phyloP scores from a whole-genome alignment of 2,797 vertebrate genomes.

The Danionella dracula region DNA sequence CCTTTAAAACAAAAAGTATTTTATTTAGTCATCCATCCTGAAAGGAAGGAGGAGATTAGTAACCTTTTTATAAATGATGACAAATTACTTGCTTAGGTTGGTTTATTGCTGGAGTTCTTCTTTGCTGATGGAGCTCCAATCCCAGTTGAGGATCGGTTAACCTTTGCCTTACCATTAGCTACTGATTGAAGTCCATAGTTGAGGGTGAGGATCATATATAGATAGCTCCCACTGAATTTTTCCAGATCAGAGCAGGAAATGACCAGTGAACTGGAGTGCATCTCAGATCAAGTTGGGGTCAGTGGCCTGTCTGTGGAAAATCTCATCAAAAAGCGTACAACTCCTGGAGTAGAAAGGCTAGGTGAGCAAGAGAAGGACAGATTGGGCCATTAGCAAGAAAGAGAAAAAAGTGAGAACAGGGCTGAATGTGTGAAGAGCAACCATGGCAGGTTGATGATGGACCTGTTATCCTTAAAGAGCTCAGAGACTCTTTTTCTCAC shows the following conservation, averaged over 20 bases:
- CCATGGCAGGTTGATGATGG: slow-evolving; percentile 34
- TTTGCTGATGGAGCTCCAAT: slow-evolving; percentile 23
- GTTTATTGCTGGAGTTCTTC: slow-evolving; percentile 39
- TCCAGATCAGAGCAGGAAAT: not conserved
- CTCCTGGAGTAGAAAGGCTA: not conserved
- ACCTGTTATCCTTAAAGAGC: slow-evolving; percentile 35
- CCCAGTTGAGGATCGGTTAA: slow-evolving; percentile 43
- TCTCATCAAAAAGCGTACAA: slow-evolving; percentile 9
- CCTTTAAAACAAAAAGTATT: slow-evolving; percentile 12
- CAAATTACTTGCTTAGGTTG: slow-evolving; percentile 33
- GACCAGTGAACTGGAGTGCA: slow-evolving; percentile 20
- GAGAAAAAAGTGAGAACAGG: not conserved
- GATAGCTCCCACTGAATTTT: not conserved
- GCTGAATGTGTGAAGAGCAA: slow-evolving; percentile 16
- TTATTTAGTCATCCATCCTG: slow-evolving; percentile 25
- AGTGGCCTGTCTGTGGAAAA: slow-evolving; percentile 18
- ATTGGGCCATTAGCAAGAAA: slow-evolving; percentile 21
- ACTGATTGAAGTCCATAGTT: slow-evolving; percentile 23
- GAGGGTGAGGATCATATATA: slow-evolving; percentile 13
- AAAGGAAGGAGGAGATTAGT: slow-evolving; percentile 1
- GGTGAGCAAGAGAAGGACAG: not conserved
- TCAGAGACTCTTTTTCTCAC: slow-evolving; percentile 14
- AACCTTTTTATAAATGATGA: slow-evolving; percentile 29
- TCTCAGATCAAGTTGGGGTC: slow-evolving; percentile 33
- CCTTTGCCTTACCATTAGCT: slow-evolving; percentile 38